Evolutionary conservation across 2,113 vertebrate genomes (phyloP), one percentile per base, ranked within the genome.

Genomic region (Toxotes chatareus): DNA sequence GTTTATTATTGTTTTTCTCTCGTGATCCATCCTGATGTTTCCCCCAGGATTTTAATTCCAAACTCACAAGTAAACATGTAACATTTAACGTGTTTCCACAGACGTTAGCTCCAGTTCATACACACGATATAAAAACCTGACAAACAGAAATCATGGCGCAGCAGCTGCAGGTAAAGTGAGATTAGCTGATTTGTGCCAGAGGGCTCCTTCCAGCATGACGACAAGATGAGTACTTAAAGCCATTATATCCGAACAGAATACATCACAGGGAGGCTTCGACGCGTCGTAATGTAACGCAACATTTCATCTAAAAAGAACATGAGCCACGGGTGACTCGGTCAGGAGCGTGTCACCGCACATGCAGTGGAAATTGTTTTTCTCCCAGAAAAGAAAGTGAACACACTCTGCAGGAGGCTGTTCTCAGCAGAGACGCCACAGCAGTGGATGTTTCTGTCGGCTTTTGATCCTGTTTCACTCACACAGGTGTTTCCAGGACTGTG

Each of bases 231-330:
- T 1, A n/a, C 27, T 77, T 69, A 40, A 51, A 73, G 19, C n/a
- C 44, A 66, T 74, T 74, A 70, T 7, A 49, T 12, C 40, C 61
- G 77, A 83, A 38, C 59, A 67, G 40, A 60, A 34, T 0, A 7
- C 3, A 62, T 71, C 60, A 64, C 42, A 66, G 55, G 60, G 59
- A 1, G 17, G 27, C 55, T 31, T 17, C 3, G 47, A 59, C 0
- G 36, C 13, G 2, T n/a, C 51, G 4, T 36, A 42, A 76, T n/a
- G 32, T 55, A 40, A 80, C 16, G 36, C 0, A 42, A 56, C 55
- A 23, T 73, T 73, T 76, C 5, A 87, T 87, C 79, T 80, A 1
- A 10, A 16, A 21, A 12, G 6, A 60, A 68, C 44, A 62, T 0
- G 27, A 8, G 1, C 21, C 38, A 1, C 36, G 57, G 59, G 31